These are phyloP conservation scores for Enhydra lutris DNA, from an alignment of 2,113 vertebrate genomes.

Conservation along the genomic window DNA sequence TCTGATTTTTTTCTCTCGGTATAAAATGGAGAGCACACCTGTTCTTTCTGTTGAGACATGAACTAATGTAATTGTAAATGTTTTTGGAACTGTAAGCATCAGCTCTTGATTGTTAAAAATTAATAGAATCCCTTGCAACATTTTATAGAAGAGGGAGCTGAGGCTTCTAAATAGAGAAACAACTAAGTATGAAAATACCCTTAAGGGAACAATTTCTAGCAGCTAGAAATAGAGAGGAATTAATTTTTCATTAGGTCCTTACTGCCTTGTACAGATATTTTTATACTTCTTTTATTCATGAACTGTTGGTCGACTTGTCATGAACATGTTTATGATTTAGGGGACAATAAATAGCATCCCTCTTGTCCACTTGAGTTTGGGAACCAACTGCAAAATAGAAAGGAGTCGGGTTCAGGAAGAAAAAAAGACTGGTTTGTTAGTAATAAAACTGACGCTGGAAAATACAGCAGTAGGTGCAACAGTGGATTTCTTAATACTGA, in stretches of 20 bases:
- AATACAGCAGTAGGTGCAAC: not conserved
- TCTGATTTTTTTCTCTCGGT: not conserved
- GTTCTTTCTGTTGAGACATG: not conserved
- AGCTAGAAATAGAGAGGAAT: not conserved
- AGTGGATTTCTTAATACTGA: not conserved
- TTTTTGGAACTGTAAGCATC: not conserved
- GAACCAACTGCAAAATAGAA: not conserved
- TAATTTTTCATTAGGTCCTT: not conserved
- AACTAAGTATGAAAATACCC: not conserved
- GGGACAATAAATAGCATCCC: not conserved
- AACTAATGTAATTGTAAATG: not conserved
- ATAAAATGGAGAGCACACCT: not conserved
- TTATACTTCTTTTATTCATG: not conserved
- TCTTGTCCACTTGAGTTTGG: not conserved
- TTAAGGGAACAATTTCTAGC: not conserved
- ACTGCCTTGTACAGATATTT: not conserved
- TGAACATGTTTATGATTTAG: not conserved
- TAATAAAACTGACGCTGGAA: not conserved
- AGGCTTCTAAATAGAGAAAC: slow-evolving; percentile 37
- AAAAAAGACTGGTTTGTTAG: not conserved
- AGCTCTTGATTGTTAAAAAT: not conserved
- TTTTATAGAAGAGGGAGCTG: not conserved
- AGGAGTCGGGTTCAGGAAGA: not conserved
- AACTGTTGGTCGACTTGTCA: not conserved
- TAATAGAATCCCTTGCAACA: not conserved